These are phyloP conservation scores for Junonia oenone DNA, from an alignment of 2,888 invertebrate genomes.

Conservation along the genomic window DNA sequence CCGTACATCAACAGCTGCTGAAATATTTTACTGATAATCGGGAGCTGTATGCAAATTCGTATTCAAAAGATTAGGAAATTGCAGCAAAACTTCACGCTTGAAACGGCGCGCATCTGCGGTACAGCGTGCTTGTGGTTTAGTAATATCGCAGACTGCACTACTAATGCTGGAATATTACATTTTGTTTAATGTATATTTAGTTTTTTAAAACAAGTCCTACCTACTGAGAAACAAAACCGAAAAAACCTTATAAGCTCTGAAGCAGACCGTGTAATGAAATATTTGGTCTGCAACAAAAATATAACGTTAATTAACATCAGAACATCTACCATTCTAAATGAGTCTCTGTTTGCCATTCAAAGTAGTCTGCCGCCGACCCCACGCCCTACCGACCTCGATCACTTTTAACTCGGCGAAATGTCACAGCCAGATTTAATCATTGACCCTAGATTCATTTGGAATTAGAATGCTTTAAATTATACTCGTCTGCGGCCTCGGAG, in stretches of 20 bases:
- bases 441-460: not conserved
- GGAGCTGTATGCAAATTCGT: not conserved
- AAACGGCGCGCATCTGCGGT: not conserved
- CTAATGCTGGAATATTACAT: not conserved
- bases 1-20: not conserved
- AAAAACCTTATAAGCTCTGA: no score
- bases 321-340: not conserved
- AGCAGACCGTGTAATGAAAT: no score
- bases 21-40: not conserved
- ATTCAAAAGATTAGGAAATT: not conserved
- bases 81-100: not conserved
- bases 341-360: not conserved
- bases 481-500: not conserved
- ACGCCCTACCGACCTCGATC: constrained; percentile 2
- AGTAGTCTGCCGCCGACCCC: not conserved
- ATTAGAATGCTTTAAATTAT: not conserved
- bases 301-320: not conserved
- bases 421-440: constrained; percentile 4
- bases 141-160: not conserved
- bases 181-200: not conserved
- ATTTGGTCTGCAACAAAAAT: not conserved
- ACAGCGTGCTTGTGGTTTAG: constrained; percentile 1
- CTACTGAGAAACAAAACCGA: no score
- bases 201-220: not conserved
- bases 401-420: constrained; percentile 11